phyloP scores from a whole-genome alignment of 2,113 vertebrate genomes.

The Protobothrops mucrosquamatus region DNA sequence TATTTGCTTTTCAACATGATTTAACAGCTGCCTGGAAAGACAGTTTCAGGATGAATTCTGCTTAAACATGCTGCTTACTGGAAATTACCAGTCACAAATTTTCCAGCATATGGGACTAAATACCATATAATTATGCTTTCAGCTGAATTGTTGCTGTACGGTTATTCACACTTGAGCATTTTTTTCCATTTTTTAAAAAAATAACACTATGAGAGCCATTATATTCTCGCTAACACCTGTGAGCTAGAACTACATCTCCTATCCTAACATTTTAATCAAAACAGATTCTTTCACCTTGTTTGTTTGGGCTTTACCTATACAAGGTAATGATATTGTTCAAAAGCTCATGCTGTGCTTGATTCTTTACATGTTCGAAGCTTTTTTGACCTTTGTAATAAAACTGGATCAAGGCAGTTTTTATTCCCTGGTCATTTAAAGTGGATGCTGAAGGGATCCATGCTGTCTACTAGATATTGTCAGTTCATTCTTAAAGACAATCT shows the following conservation, averaged over 20 bases:
- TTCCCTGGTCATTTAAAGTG: background rate
- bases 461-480: background rate
- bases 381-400: conserved; percentile 19
- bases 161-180: conserved; percentile 34
- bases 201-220: background rate
- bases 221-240: background rate
- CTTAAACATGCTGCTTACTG: conserved; percentile 32
- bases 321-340: background rate
- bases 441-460: background rate
- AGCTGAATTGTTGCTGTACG: conserved; percentile 37
- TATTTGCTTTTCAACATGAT: background rate
- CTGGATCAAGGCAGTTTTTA: background rate
- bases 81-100: conserved; percentile 29
- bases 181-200: conserved; percentile 23
- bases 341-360: conserved; percentile 1
- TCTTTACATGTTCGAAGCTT: background rate
- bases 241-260: background rate
- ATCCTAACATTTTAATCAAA: background rate
- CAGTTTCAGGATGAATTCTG: conserved; percentile 11
- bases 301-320: background rate
- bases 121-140: conserved; percentile 34
- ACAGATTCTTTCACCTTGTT: background rate
- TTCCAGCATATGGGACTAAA: conserved; percentile 39
- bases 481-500: background rate
- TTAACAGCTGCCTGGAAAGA: background rate